A percentile compares a stretch with the other conserved stretches of the same genome.
Evolutionary conservation across 2,797 vertebrate genomes (phyloP).

Genomic region (Zenarchopterus dispar): DNA sequence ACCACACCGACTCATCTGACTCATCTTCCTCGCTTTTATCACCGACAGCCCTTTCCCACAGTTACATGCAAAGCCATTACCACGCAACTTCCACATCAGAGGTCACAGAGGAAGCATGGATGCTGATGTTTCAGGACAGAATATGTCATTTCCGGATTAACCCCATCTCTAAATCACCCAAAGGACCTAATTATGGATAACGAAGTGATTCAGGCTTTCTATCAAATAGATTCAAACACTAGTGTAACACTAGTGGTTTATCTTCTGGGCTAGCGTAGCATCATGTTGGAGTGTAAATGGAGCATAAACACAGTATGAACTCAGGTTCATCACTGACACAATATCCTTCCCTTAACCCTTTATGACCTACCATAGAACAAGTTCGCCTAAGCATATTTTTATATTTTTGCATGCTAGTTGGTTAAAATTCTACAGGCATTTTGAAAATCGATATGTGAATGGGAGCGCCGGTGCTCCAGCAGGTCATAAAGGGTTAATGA

Average conservation of each 20-base stretch:
- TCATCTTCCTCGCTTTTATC: slow-evolving; percentile 64
- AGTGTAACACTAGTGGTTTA: background rate
- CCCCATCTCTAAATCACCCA: background rate
- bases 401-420: too few species aligned
- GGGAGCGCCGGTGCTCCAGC: too few species aligned
- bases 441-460: too few species aligned
- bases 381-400: too few species aligned
- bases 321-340: background rate
- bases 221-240: too few species aligned
- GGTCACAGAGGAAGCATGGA: slow-evolving; percentile 10
- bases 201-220: background rate
- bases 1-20: slow-evolving; percentile 37
- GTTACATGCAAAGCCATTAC: slow-evolving; percentile 23
- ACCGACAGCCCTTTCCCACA: slow-evolving; percentile 57
- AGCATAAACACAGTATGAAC: background rate
- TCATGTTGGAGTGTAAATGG: slow-evolving; percentile 14
- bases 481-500: too few species aligned
- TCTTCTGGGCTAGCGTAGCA: background rate
- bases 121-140: slow-evolving; percentile 4
- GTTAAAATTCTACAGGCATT: too few species aligned
- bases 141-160: slow-evolving; percentile 2
- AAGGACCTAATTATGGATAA: background rate
- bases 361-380: too few species aligned
- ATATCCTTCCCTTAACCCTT: background rate
- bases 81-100: slow-evolving; percentile 38